phyloP scores from a whole-genome alignment of 1,140 invertebrate genomes.

The Papilio polytes region DNA sequence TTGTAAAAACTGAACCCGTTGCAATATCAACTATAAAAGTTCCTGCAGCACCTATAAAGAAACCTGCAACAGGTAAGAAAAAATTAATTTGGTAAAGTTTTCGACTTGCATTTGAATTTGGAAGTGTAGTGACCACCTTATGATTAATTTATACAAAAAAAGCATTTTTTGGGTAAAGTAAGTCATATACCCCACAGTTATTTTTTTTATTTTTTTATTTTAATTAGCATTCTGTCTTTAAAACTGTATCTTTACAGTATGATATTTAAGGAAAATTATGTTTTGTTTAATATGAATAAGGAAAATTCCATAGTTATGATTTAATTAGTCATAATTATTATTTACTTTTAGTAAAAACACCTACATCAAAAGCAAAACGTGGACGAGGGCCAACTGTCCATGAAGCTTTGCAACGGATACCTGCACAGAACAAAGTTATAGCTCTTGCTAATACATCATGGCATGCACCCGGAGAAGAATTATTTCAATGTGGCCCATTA shows the following conservation, averaged over 20 bases:
- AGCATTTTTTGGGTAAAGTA: not conserved
- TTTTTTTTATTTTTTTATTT: not conserved
- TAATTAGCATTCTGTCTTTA: not conserved
- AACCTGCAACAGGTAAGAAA: slow-evolving; percentile 53
- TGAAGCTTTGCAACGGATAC: slow-evolving; percentile 83
- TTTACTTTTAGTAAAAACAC: slow-evolving; percentile 58
- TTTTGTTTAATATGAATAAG: not conserved
- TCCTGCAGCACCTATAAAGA: slow-evolving; percentile 60
- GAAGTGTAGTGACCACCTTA: too few relatives aligned
- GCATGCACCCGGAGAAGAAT: slow-evolving; percentile 78
- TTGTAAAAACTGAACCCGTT: slow-evolving; percentile 60
- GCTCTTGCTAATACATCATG: slow-evolving; percentile 64
- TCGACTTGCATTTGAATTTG: too few relatives aligned
- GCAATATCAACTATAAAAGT: slow-evolving; percentile 57
- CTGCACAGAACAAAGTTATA: slow-evolving; percentile 52
- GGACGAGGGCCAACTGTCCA: slow-evolving; percentile 79
- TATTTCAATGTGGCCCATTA: slow-evolving; percentile 75
- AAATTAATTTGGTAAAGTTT: not conserved
- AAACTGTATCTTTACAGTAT: not conserved
- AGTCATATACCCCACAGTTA: not conserved
- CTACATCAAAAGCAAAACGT: slow-evolving; percentile 61
- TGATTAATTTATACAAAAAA: not conserved
- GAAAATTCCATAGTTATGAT: not conserved
- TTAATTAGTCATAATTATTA: slow-evolving; percentile 11
- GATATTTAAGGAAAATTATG: not conserved